Evolutionary conservation across 1,140 invertebrate genomes (phyloP).

Genomic region (Anoplolepis gracilipes): DNA sequence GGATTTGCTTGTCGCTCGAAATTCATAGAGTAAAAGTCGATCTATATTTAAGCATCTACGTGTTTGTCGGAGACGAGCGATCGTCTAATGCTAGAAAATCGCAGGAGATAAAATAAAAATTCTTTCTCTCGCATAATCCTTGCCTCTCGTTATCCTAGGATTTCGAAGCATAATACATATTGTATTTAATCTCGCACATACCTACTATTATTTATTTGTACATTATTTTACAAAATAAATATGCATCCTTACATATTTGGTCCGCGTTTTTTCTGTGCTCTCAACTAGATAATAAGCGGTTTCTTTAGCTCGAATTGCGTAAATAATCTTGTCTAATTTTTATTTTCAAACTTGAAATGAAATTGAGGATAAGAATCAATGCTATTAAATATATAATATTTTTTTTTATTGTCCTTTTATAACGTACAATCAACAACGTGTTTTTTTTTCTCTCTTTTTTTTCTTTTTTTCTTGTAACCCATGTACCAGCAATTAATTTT

Average conservation of each 20-base stretch:
- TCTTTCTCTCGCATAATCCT: not conserved
- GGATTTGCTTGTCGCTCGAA: not conserved
- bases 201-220: constrained; percentile 64
- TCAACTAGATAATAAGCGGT: not conserved
- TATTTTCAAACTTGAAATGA: not conserved
- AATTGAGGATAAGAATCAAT: not conserved
- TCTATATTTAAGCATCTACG: not conserved
- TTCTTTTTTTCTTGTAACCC: constrained; percentile 51
- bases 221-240: constrained; percentile 66
- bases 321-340: not conserved
- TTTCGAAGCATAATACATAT: constrained; percentile 22
- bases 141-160: not conserved
- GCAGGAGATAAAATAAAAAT: not conserved
- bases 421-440: constrained; percentile 75
- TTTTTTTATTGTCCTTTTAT: constrained; percentile 79
- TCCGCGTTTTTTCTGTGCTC: not conserved
- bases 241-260: constrained; percentile 50
- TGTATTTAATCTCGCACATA: constrained; percentile 36
- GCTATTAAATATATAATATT: constrained; percentile 54
- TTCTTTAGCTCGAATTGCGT: not conserved
- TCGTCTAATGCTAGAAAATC: not conserved
- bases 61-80: not conserved
- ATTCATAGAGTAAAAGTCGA: not conserved
- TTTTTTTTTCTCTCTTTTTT: not conserved
- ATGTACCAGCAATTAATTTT: constrained; percentile 59